Conservation (phyloP, 2,888 invertebrate species). For the Amphipoea lucens region DNA sequence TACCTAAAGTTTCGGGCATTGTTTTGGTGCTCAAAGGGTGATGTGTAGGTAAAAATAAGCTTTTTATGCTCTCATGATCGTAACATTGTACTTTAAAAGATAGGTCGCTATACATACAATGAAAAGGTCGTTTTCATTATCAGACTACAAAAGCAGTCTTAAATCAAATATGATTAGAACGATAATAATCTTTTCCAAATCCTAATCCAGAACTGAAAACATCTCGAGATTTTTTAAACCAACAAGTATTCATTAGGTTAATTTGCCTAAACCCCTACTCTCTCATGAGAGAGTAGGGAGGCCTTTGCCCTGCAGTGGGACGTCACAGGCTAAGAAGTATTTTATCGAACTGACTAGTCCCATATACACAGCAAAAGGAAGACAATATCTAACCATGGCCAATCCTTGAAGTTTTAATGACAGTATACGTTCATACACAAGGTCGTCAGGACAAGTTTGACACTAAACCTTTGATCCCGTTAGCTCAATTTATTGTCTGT, state of each 20-base stretch:
- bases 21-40: background rate
- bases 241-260: no score
- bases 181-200: background rate
- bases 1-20: constrained; percentile 1
- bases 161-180: background rate
- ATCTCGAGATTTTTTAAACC: background rate
- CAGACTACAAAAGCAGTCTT: background rate
- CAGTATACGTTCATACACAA: constrained; percentile 43
- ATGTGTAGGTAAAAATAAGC: no score
- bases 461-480: constrained; percentile 58
- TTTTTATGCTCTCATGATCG: background rate
- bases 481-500: constrained; percentile 53
- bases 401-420: constrained; percentile 63
- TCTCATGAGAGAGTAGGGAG: no score
- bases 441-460: constrained; percentile 56
- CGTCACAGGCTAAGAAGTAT: no score
- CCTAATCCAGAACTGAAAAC: background rate
- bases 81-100: background rate
- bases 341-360: background rate
- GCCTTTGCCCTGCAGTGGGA: no score
- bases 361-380: constrained; percentile 23
- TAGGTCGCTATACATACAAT: background rate
- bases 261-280: no score
- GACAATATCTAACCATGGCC: constrained; percentile 32
- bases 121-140: background rate